These are phyloP conservation scores for Plebejus argus DNA, from an alignment of 2,888 invertebrate species.

Conservation along the genomic window DNA sequence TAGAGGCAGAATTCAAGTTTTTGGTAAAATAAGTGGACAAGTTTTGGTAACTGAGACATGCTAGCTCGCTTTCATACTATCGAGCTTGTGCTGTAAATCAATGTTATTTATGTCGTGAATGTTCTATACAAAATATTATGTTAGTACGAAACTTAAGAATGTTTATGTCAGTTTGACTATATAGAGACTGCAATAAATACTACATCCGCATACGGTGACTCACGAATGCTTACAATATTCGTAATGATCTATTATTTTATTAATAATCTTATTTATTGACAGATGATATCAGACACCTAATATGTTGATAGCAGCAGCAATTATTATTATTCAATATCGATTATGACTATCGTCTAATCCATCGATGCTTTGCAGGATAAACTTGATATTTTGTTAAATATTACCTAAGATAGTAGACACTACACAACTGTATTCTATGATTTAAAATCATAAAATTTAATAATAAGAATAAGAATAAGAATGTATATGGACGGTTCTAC, in stretches of 20 bases:
- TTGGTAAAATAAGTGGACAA: not conserved
- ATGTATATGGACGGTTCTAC: no score
- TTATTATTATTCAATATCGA: not conserved
- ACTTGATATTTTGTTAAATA: not conserved
- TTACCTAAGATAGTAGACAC: no score
- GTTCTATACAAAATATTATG: not conserved
- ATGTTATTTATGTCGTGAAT: not conserved
- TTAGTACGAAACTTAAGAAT: not conserved
- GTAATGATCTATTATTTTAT: not conserved
- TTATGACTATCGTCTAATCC: not conserved
- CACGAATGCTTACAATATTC: conserved; percentile 8
- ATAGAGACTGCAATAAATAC: not conserved
- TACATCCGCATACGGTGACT: conserved; percentile 11
- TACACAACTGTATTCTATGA: no score
- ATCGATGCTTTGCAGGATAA: not conserved
- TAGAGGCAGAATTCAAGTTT: no score
- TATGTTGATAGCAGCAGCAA: not conserved
- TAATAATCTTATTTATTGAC: conserved; percentile 19
- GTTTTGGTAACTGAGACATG: not conserved
- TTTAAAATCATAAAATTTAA: no score
- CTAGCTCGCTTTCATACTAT: not conserved
- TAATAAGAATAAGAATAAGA: no score
- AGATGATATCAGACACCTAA: conserved; percentile 4
- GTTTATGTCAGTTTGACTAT: not conserved
- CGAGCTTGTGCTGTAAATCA: not conserved